A percentile compares a stretch with the other conserved stretches of the same genome.
phyloP scores from a whole-genome alignment of 2,797 vertebrate species.

The Meriones psammophilus region DNA sequence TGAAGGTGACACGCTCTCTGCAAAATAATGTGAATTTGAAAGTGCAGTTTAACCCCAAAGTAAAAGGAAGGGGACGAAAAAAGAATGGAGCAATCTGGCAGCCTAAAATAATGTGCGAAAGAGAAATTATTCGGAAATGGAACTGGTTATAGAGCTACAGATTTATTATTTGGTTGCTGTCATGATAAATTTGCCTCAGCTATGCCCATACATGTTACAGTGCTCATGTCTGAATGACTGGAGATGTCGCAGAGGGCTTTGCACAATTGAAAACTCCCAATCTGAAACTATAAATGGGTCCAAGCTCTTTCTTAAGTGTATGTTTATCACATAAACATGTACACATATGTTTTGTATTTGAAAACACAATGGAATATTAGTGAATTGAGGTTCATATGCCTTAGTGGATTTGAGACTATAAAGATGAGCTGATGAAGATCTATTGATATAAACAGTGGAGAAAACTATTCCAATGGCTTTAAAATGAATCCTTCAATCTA shows the following conservation, averaged over 20 bases:
- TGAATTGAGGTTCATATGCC: constrained; percentile 19
- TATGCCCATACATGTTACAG: constrained; percentile 75
- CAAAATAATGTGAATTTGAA: constrained; percentile 87
- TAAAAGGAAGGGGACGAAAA: constrained; percentile 73
- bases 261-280: constrained; percentile 73
- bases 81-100: constrained; percentile 85
- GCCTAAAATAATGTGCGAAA: constrained; percentile 87
- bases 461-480: constrained; percentile 17
- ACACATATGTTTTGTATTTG: constrained; percentile 1
- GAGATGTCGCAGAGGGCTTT: constrained; percentile 63
- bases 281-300: constrained; percentile 64
- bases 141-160: constrained; percentile 86
- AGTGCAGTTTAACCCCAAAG: constrained; percentile 85
- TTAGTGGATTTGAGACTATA: constrained; percentile 35
- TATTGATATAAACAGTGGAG: constrained; percentile 8
- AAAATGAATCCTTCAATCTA: constrained; percentile 51
- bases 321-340: neutral
- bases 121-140: constrained; percentile 89
- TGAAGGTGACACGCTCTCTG: constrained; percentile 88
- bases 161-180: constrained; percentile 89
- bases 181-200: constrained; percentile 86
- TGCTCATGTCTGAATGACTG: constrained; percentile 80
- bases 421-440: constrained; percentile 5
- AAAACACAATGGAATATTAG: constrained; percentile 29
- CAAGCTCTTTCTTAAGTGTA: constrained; percentile 43